Percentiles rank a stretch among this genome's conserved stretches.
These are phyloP conservation scores for Petroica traversi DNA, from an alignment of 2,113 vertebrate species.

Conservation along the genomic window DNA sequence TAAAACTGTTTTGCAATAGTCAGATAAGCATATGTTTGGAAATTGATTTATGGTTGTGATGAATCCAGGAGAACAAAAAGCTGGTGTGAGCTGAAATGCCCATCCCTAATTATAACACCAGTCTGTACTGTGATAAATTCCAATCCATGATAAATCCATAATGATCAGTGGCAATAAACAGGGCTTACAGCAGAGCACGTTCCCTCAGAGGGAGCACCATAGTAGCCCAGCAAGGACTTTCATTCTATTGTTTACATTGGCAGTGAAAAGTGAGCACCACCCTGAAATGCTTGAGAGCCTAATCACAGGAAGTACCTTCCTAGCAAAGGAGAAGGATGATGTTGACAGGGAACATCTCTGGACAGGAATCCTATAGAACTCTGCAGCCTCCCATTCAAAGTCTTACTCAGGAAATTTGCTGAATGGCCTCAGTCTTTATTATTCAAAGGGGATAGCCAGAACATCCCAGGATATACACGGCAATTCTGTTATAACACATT, in stretches of 20 bases:
- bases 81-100: not conserved
- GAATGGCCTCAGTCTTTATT: not conserved
- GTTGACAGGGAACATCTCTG: not conserved
- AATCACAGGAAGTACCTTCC: constrained; percentile 9
- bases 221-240: not conserved
- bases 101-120: not conserved
- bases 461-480: not conserved
- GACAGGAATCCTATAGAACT: not conserved
- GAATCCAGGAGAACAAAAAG: not conserved
- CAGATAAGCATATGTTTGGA: not conserved
- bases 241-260: constrained; percentile 3
- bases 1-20: not conserved
- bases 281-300: constrained; percentile 36
- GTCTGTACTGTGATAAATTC: not conserved
- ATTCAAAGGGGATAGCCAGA: not conserved
- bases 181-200: not conserved
- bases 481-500: not conserved
- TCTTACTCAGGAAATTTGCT: not conserved
- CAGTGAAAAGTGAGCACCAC: not conserved
- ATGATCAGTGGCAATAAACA: not conserved
- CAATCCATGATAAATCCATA: not conserved
- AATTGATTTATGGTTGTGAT: not conserved
- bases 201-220: not conserved
- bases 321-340: not conserved
- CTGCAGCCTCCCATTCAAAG: not conserved